phyloP scores from a whole-genome alignment of 2,113 vertebrate species.

The Craseonycteris thonglongyai region DNA sequence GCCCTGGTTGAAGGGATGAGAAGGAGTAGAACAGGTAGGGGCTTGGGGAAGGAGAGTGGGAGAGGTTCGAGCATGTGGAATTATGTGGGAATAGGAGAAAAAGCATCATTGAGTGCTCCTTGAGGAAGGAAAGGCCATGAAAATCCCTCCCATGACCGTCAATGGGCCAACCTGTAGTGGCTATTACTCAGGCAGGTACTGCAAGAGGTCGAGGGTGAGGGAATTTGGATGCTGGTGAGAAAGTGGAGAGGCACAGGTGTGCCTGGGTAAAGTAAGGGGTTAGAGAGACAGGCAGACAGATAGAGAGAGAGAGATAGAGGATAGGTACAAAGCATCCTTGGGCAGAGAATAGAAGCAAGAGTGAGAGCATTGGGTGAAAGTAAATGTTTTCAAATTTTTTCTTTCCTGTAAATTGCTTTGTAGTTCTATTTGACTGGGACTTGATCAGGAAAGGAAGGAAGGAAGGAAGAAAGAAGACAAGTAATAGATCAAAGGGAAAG shows the following conservation, averaged over 20 bases:
- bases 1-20: neutral
- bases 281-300: neutral
- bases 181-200: neutral
- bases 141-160: neutral
- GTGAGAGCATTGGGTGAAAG: neutral
- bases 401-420: neutral
- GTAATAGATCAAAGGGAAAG: neutral
- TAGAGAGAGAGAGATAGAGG: neutral
- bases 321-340: neutral
- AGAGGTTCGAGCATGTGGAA: neutral
- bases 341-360: slow-evolving; percentile 20
- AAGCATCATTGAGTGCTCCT: neutral
- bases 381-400: neutral
- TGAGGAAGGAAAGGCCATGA: neutral
- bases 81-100: neutral
- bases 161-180: neutral
- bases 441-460: neutral
- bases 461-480: neutral
- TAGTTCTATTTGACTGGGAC: neutral
- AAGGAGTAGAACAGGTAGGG: neutral
- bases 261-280: neutral
- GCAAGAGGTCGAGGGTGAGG: neutral
- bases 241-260: neutral
- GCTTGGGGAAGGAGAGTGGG: neutral
- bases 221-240: neutral